Base-by-base conservation (phyloP, 2,797 vertebrate genomes). In the Telmatherina bonti region DNA sequence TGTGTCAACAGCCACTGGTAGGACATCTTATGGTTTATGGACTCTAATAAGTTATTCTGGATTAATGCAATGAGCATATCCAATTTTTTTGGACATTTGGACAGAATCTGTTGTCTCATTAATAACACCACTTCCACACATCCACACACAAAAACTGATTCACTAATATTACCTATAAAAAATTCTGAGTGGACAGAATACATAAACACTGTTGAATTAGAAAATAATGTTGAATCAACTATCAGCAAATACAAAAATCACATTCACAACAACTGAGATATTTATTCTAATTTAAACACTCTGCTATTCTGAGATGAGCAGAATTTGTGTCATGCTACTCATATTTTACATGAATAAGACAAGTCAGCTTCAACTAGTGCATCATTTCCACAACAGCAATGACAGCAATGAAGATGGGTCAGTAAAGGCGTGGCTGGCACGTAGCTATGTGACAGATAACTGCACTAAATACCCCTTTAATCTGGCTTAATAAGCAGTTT, bases 71-170 rank as follows among this genome's bases (percentile, higher is more conserved):
- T 26, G 22, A 24, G 49, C 24, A 26, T 26, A 12, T 26, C 5
- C 24, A 41, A 51, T 63, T 16, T 66, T 16, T 66, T 76, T 69
- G 66, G 8, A 54, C 35, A 64, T 67, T 72, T 69, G 16, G 10
- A 10, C 2, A 33, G 5, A 12, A 29, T 51, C 66, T 43, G 38
- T 9, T 26, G 15, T 22, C 12, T 9, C 11, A n/a, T 31, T 12
- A 11, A 16, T 20, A 45, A 29, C 10, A n/a, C 7, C 27, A 11
- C 24, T 11, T 27, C 15, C 57, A 41, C 18, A 43, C 58, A 41
- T 27, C 1, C 41, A 38, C n/a, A 13, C 43, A n/a, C n/a, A n/a
- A 47, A n/a, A 47, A 47, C 15, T 18, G 38, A 16, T 41, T 41
- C 15, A 41, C 15, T n/a, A n/a, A n/a, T n/a, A n/a, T n/a, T n/a